Base-by-base conservation (phyloP, 2,888 invertebrate genomes). In the Phyto melanocephala region DNA sequence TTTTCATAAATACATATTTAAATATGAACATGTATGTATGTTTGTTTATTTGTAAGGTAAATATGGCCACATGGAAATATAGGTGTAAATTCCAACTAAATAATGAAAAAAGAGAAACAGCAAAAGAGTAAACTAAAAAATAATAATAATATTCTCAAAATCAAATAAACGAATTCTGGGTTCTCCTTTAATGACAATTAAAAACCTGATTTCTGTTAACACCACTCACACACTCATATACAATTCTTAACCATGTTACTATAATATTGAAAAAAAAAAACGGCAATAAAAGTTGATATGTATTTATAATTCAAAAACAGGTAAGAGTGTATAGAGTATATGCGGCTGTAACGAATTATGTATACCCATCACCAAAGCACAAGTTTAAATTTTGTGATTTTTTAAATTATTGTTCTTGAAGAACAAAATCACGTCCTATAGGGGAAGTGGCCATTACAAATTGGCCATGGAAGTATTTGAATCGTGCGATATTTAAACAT, bases 71-170 rank as follows among this genome's bases (percentile, higher is more conserved):
- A 78, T 35, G 63, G 56, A 74, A 78, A 78, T 63, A 78, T 78
- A 74, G 68, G 58, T 81, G 67, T 70, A 78, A 74, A 75, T 81
- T 81, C 77, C 81, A 78, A 24, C 62, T 81, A 81, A 63, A 74
- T 54, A 63, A 17, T 63, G 15, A 56, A 58, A 56, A n/a, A 50
- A 56, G 52, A 62, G 62, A 37, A 17, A 60, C 50, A 54, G 45
- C 42, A 52, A 74, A 63, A 28, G 28, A 28, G 6, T 28, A 28
- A 28, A 45, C 15, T 1, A 33, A 50, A 65, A 65, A 10, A 47
- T 17, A 7, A 20, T 11, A 22, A 35, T 33, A n/a, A n/a, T 13
- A 40, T 50, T 50, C 62, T 62, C 54, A 33, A 62, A 63, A 63
- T 28, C 10, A 20, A 54, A 42, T 33, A 47, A 65, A 58, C 63